These are phyloP conservation scores for Cordilura impudica DNA, from an alignment of 2,888 invertebrate species.

Conservation along the genomic window DNA sequence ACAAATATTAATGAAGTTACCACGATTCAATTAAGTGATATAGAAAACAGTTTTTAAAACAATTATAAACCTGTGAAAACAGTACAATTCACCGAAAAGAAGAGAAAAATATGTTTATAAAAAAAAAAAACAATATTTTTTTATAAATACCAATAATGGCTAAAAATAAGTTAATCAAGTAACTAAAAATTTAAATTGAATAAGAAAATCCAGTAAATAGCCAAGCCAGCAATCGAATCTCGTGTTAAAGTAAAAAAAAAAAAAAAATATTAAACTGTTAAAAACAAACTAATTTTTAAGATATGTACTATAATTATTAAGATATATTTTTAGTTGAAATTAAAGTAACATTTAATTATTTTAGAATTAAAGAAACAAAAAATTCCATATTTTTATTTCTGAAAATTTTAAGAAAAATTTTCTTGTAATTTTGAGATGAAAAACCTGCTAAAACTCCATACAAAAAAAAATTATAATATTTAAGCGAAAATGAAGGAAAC, in stretches of 20 bases:
- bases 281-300: constrained; percentile 38
- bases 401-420: too few species aligned
- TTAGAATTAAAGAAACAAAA: neutral
- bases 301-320: constrained; percentile 32
- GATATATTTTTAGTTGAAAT: constrained; percentile 1
- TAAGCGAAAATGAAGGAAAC: too few species aligned
- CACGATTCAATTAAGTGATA: constrained; percentile 62
- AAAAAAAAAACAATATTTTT: constrained; percentile 32
- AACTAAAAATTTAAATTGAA: constrained; percentile 7
- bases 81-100: constrained; percentile 61
- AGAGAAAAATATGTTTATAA: constrained; percentile 28
- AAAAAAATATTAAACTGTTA: constrained; percentile 26
- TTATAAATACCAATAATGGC: neutral
- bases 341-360: constrained; percentile 11
- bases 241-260: neutral
- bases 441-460: too few species aligned
- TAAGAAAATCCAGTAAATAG: constrained; percentile 14
- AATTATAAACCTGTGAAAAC: constrained; percentile 58
- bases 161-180: constrained; percentile 18
- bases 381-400: too few species aligned
- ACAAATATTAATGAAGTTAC: constrained; percentile 32
- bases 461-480: too few species aligned
- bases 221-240: neutral
- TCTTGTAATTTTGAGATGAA: too few species aligned
- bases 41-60: constrained; percentile 56